phyloP scores from a whole-genome alignment of 1,140 invertebrate species.

The Delia radicum region DNA sequence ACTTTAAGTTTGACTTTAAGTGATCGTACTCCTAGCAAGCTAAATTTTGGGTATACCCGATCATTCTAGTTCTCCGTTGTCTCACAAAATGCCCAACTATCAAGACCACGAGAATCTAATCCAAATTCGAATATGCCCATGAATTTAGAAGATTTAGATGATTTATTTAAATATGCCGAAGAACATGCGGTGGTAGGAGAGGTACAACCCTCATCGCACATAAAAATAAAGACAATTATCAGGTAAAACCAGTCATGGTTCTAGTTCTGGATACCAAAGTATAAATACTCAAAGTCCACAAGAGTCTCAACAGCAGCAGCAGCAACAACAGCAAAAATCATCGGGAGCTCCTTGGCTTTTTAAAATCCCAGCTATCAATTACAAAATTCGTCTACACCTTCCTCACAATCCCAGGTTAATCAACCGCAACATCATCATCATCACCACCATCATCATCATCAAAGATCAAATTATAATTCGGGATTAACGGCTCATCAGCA shows the following conservation, averaged over 20 bases:
- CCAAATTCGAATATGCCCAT: slow-evolving; percentile 57
- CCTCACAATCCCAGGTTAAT: not conserved
- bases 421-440: slow-evolving; percentile 28
- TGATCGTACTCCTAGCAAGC: slow-evolving; percentile 39
- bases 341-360: slow-evolving; percentile 72
- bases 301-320: slow-evolving; percentile 56
- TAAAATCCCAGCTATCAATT: slow-evolving; percentile 84
- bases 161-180: slow-evolving; percentile 68
- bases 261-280: slow-evolving; percentile 84
- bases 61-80: slow-evolving; percentile 35
- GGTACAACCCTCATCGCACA: slow-evolving; percentile 36
- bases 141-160: slow-evolving; percentile 71
- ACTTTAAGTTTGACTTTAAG: slow-evolving; percentile 33
- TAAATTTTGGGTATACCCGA: slow-evolving; percentile 53
- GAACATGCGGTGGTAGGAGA: slow-evolving; percentile 62
- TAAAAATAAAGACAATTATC: slow-evolving; percentile 58
- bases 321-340: not conserved
- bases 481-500: slow-evolving; percentile 26
- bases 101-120: slow-evolving; percentile 41
- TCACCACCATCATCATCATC: slow-evolving; percentile 30
- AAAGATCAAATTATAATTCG: not conserved
- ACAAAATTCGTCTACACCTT: slow-evolving; percentile 57
- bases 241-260: slow-evolving; percentile 70
- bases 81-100: slow-evolving; percentile 44
- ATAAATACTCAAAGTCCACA: slow-evolving; percentile 83